Percentiles rank a stretch among this genome's conserved stretches.
Evolutionary conservation across 2,797 vertebrate genomes (phyloP).

Genomic region (Anomalospiza imberbis): DNA sequence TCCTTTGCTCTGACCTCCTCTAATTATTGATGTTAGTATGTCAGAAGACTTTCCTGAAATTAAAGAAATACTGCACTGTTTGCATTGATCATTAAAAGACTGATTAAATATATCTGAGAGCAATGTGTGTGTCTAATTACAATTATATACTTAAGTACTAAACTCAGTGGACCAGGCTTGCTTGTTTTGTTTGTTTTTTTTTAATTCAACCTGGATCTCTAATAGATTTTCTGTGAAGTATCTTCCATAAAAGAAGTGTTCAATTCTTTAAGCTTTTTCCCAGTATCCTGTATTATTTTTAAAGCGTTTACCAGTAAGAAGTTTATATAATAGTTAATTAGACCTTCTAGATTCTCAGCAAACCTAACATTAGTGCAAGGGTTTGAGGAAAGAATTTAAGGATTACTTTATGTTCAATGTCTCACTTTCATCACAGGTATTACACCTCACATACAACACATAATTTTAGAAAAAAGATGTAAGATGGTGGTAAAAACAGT

Average conservation of each 20-base stretch:
- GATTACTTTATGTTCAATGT: background rate
- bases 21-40: background rate
- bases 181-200: background rate
- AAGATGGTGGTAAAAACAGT: background rate
- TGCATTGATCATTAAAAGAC: background rate
- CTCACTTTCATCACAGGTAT: background rate
- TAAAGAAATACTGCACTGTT: background rate
- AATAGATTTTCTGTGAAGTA: background rate
- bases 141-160: background rate
- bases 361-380: fast-evolving
- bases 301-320: background rate
- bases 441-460: background rate
- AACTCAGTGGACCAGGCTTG: background rate
- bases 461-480: background rate
- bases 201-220: background rate
- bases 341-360: background rate
- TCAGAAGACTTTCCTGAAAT: background rate
- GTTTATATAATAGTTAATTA: background rate
- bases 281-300: background rate
- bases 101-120: background rate
- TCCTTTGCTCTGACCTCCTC: background rate
- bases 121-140: background rate
- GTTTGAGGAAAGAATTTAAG: background rate
- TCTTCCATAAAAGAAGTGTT: background rate
- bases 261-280: background rate